Evolutionary conservation across 2,888 invertebrate genomes (phyloP).

Genomic region (Camptogramma bilineatum): DNA sequence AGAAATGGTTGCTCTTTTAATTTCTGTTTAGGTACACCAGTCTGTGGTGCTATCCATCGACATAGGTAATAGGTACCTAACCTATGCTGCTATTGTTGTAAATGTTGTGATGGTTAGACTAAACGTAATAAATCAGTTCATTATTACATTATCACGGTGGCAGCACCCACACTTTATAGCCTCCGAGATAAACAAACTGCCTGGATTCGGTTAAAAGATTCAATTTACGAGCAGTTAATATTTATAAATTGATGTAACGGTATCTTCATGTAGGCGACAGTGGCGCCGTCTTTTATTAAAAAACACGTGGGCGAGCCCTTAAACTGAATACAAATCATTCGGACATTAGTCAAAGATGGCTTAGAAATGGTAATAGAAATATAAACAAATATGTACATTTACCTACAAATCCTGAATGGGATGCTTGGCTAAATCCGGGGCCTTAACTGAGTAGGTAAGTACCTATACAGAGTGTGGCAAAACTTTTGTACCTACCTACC

Average conservation of each 20-base stretch:
- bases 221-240: conserved; percentile 36
- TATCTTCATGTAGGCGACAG: conserved; percentile 53
- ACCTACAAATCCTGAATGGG: too few species aligned
- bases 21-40: too few species aligned
- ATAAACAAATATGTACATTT: too few species aligned
- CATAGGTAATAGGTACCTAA: too few species aligned
- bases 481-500: too few species aligned
- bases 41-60: too few species aligned
- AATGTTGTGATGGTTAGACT: background rate
- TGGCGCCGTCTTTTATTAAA: conserved; percentile 53
- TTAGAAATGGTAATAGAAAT: too few species aligned
- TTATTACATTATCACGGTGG: conserved; percentile 30
- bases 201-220: conserved; percentile 25
- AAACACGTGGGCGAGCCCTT: conserved; percentile 59
- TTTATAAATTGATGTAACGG: conserved; percentile 39
- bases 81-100: too few species aligned
- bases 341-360: conserved; percentile 20
- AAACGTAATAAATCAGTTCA: conserved; percentile 17
- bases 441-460: too few species aligned
- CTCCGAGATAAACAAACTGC: conserved; percentile 25
- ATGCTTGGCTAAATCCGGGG: too few species aligned
- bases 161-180: conserved; percentile 31
- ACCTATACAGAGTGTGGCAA: too few species aligned
- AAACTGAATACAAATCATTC: conserved; percentile 20
- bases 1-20: too few species aligned